Conservation (phyloP, 2,888 invertebrate species). For the Hybos culiciformis region DNA sequence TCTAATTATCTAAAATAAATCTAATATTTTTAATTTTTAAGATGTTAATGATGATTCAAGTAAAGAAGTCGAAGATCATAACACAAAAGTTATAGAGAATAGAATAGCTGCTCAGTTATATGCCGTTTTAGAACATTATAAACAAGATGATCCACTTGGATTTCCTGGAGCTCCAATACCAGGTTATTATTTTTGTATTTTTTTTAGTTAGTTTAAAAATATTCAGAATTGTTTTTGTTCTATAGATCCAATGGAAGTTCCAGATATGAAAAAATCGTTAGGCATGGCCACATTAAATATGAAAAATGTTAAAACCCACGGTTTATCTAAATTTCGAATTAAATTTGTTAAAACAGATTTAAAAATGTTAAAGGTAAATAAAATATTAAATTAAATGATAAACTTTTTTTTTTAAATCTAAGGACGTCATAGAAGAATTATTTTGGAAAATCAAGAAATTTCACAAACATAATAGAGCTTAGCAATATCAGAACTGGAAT, state of each 20-base stretch:
- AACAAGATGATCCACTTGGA: constrained; percentile 65
- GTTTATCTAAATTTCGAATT: constrained; percentile 65
- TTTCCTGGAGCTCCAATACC: constrained; percentile 66
- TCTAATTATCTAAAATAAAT: too few species aligned
- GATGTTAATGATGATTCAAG: constrained; percentile 11
- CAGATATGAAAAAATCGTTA: constrained; percentile 58
- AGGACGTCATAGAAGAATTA: neutral
- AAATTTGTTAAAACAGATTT: constrained; percentile 56
- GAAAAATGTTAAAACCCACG: constrained; percentile 55
- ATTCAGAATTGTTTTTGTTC: too few species aligned
- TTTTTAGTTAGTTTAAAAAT: too few species aligned
- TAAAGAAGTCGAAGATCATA: constrained; percentile 22
- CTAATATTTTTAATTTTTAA: neutral
- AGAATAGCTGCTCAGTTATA: constrained; percentile 59
- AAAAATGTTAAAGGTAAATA: constrained; percentile 53
- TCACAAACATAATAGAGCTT: neutral
- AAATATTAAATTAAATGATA: too few species aligned
- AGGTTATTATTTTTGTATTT: too few species aligned
- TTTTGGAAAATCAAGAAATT: neutral
- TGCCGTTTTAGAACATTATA: constrained; percentile 60
- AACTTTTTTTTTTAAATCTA: too few species aligned
- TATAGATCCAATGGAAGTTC: constrained; percentile 71
- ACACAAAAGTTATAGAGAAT: constrained; percentile 41
- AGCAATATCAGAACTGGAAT: neutral
- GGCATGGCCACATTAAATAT: constrained; percentile 57